These are phyloP conservation scores for Lobophora halterata DNA, from an alignment of 2,888 invertebrate species.

Conservation along the genomic window DNA sequence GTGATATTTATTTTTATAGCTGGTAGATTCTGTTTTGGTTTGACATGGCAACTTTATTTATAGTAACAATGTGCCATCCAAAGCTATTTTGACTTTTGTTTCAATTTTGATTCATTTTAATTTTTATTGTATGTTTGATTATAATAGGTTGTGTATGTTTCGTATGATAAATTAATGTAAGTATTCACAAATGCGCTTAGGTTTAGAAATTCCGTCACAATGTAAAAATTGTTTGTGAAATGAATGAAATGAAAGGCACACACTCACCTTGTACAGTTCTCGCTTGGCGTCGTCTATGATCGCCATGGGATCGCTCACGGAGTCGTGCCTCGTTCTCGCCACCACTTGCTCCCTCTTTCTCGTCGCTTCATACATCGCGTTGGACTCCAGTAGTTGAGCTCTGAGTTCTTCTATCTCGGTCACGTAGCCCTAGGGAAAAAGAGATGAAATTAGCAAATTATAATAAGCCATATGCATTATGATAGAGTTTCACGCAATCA, in stretches of 20 bases:
- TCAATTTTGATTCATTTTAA: too few species aligned
- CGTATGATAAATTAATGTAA: too few species aligned
- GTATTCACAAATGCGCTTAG: too few species aligned
- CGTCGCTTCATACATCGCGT: constrained; percentile 63
- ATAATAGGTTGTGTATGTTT: too few species aligned
- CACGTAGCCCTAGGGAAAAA: constrained; percentile 86
- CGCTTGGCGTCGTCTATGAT: constrained; percentile 88
- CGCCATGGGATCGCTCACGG: constrained; percentile 57
- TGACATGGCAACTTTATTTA: too few species aligned
- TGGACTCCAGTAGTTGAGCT: constrained; percentile 93
- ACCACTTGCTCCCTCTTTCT: constrained; percentile 58
- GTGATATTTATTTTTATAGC: too few species aligned
- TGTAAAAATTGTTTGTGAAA: background rate
- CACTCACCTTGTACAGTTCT: constrained; percentile 84
- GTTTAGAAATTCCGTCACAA: too few species aligned
- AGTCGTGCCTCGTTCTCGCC: constrained; percentile 58
- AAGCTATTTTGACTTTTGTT: too few species aligned
- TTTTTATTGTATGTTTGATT: too few species aligned
- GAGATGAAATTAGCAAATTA: background rate
- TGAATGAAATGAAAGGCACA: background rate
- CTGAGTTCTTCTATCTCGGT: constrained; percentile 95
- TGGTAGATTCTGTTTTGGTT: too few species aligned
- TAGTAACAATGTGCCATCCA: too few species aligned
- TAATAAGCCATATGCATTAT: background rate
- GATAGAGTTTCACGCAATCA: too few species aligned